Evolutionary conservation across 2,888 invertebrate genomes (phyloP).

Genomic region (Gasteruption jaculator): DNA sequence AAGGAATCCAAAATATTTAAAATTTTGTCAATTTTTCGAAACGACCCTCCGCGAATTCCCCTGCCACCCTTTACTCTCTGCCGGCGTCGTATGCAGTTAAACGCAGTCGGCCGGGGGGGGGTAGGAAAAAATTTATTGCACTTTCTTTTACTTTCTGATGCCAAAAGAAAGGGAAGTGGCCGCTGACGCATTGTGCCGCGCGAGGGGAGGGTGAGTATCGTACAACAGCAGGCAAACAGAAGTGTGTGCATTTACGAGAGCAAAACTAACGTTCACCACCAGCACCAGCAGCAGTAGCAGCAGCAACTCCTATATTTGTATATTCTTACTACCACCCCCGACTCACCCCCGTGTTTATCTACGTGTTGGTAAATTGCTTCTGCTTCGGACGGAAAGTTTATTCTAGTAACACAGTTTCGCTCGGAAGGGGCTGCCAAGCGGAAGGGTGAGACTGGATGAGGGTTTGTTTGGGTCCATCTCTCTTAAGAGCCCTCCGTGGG

Average conservation of each 20-base stretch:
- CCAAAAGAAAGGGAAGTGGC: constrained; percentile 37
- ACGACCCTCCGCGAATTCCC: too few relatives aligned
- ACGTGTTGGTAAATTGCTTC: constrained; percentile 27
- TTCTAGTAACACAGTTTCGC: constrained; percentile 46
- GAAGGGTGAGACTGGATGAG: too few relatives aligned
- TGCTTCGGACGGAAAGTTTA: constrained; percentile 33
- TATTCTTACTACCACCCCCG: neutral
- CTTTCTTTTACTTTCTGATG: constrained; percentile 40
- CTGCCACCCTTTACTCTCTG: neutral
- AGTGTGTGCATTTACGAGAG: constrained; percentile 6
- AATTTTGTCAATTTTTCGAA: too few relatives aligned
- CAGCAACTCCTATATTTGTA: neutral
- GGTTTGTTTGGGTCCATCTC: constrained; percentile 41
- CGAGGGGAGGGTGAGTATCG: neutral
- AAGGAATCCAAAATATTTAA: too few relatives aligned
- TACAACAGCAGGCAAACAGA: neutral
- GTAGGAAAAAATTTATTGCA: constrained; percentile 37
- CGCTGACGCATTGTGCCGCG: constrained; percentile 15
- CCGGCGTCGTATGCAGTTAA: neutral
- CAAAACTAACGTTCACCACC: too few relatives aligned
- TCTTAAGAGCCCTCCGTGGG: constrained; percentile 33
- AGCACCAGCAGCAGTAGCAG: too few relatives aligned
- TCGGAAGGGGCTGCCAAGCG: constrained; percentile 24
- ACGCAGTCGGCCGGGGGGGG: constrained; percentile 28
- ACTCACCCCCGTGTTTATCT: neutral